Evolutionary conservation across 2,888 invertebrate species (phyloP).

Genomic region (Cabera pusaria): DNA sequence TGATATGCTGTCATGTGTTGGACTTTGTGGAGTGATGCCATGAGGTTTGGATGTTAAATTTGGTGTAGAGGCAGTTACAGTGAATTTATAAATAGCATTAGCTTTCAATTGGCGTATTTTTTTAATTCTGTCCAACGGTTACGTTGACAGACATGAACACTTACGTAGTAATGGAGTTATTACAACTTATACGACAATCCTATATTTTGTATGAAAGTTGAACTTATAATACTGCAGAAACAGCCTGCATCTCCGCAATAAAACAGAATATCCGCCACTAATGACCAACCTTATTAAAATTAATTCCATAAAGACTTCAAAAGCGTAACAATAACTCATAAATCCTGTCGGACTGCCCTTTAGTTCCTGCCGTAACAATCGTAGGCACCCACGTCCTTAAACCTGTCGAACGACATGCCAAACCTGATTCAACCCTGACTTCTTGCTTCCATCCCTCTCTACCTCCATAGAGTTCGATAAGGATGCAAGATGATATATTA

Average conservation of each 20-base stretch:
- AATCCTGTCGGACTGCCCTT: conserved; percentile 21
- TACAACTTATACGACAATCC: no score
- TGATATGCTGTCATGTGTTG: conserved; percentile 1
- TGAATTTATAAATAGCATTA: no score
- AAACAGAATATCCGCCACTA: conserved; percentile 5
- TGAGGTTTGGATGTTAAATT: no score
- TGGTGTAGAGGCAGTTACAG: no score
- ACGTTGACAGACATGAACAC: no score
- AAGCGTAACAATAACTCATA: conserved; percentile 22
- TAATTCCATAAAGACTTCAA: conserved; percentile 19
- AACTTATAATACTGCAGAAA: no score
- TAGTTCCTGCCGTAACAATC: conserved; percentile 47
- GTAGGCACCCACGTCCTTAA: conserved; percentile 57
- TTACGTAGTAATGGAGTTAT: no score
- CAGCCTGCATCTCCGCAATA: no score
- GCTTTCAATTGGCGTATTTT: no score
- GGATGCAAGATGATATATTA: conserved; percentile 24
- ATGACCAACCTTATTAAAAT: conserved; percentile 15
- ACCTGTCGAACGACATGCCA: conserved; percentile 52
- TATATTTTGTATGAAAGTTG: no score
- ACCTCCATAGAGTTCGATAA: conserved; percentile 2
- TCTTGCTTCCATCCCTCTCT: conserved; percentile 31
- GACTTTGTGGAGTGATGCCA: no score
- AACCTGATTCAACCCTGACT: conserved; percentile 51
- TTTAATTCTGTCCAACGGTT: no score